Base-by-base conservation (phyloP, 2,113 vertebrate genomes). In the Aphyosemion australe region DNA sequence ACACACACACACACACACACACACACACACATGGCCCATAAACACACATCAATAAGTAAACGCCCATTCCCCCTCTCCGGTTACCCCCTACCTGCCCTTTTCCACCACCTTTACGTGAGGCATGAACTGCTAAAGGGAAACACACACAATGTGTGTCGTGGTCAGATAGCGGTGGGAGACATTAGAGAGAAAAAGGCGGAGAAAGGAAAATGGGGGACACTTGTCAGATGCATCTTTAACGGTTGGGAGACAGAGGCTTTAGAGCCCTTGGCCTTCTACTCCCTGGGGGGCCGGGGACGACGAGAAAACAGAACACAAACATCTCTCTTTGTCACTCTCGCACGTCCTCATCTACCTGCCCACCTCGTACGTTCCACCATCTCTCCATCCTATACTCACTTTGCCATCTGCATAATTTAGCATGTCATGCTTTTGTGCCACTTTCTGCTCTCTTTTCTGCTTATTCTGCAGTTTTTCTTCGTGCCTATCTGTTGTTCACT, bases 41-140 rank as follows among this genome's bases (percentile, higher is more conserved):
- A 89, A 85, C 87, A 90, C 86, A 84, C 89, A 92, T 92, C 80
- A 91, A 91, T 92, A 91, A 90, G 84, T 91, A 90, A 91, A 90
- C 76, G 85, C 79, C 85, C 74, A 90, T 88, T 86, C 87, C 76
- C 82, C 81, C 76, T 77, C 60, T 66, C 58, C 63, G 56, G 66
- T 80, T 66, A 46, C 50, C 73, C 71, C 16, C 19, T 54, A 42
- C 61, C 72, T 63, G 53, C 53, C 53, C 60, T 52, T 62, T 47
- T 55, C 50, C 59, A 48, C 34, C 7, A 14, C 63, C 61, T 62
- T 61, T 51, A 34, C 61, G 60, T 19, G 45, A 65, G 60, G 51
- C 65, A 81, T 67, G 76, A 80, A 80, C 80, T 71, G 66, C 80
- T 70, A 80, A 82, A 80, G 74, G 61, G 66, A 83, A 82, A 76